Evolutionary conservation across 2,113 vertebrate genomes (phyloP).

Genomic region (Mungos mungo): DNA sequence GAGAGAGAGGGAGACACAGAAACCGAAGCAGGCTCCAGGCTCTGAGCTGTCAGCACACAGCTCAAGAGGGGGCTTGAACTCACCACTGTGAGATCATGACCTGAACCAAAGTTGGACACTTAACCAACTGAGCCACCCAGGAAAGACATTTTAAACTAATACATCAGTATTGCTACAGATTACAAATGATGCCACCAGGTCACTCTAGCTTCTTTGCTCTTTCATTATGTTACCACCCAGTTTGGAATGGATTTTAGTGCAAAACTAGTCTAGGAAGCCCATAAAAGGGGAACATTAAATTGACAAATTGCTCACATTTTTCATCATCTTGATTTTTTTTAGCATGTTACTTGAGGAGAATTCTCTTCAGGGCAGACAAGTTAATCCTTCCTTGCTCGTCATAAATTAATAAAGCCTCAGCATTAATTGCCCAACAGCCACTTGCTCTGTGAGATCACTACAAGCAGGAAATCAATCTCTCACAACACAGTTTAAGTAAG

Average conservation of each 20-base stretch:
- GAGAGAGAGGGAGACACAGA: no score
- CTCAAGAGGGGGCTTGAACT: no score
- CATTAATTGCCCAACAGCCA: constrained; percentile 75
- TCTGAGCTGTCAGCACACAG: no score
- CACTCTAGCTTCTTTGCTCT: not conserved
- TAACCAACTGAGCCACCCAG: no score
- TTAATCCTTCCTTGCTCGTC: constrained; percentile 64
- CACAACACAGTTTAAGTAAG: constrained; percentile 57
- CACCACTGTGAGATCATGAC: no score
- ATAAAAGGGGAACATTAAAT: constrained; percentile 49
- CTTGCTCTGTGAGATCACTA: constrained; percentile 66
- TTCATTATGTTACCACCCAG: not conserved
- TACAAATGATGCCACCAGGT: not conserved
- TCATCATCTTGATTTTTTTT: constrained; percentile 68
- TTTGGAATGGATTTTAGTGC: not conserved
- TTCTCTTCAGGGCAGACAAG: constrained; percentile 55
- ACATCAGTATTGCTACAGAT: not conserved
- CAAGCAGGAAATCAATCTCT: constrained; percentile 76
- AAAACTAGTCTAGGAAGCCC: not conserved
- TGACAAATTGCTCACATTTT: constrained; percentile 59
- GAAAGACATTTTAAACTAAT: not conserved
- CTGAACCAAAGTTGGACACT: no score
- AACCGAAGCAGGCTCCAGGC: no score
- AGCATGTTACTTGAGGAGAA: constrained; percentile 50
- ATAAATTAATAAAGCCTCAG: constrained; percentile 75